Conservation (phyloP, 2,888 invertebrate species). For the Rhamphomyia laevipes region DNA sequence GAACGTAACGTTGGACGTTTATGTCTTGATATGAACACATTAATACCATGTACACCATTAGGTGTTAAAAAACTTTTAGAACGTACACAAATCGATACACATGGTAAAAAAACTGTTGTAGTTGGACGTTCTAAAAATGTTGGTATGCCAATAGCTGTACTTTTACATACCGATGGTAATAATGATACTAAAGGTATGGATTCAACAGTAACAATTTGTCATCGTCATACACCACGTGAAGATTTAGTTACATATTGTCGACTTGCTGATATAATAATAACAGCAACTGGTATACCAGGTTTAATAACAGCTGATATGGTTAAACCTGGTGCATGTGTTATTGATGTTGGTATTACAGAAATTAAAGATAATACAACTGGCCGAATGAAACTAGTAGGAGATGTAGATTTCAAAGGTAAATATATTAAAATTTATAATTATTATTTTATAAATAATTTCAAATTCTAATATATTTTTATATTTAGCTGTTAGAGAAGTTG, state of each 20-base stretch:
- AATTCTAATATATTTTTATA: slow-evolving; percentile 19
- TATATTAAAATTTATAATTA: not conserved
- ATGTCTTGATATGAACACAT: slow-evolving; percentile 56
- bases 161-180: slow-evolving; percentile 63
- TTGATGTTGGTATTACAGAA: slow-evolving; percentile 79
- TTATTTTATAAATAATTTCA: not conserved
- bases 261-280: slow-evolving; percentile 34
- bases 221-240: slow-evolving; percentile 71
- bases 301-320: slow-evolving; percentile 74
- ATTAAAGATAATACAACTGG: slow-evolving; percentile 50
- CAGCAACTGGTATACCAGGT: slow-evolving; percentile 53
- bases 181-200: slow-evolving; percentile 65
- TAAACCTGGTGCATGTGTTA: slow-evolving; percentile 76
- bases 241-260: slow-evolving; percentile 56
- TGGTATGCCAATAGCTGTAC: slow-evolving; percentile 77
- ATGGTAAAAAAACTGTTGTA: slow-evolving; percentile 78
- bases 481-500: slow-evolving; percentile 61
- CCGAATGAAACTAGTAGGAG: slow-evolving; percentile 67
- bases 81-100: slow-evolving; percentile 56
- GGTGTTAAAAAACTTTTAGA: slow-evolving; percentile 42
- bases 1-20: slow-evolving; percentile 70
- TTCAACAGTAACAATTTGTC: slow-evolving; percentile 82
- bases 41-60: slow-evolving; percentile 71
- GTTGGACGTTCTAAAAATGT: slow-evolving; percentile 88
- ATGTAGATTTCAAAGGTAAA: slow-evolving; percentile 66